phyloP scores from a whole-genome alignment of 2,888 invertebrate species.

The Melanchra persicariae region DNA sequence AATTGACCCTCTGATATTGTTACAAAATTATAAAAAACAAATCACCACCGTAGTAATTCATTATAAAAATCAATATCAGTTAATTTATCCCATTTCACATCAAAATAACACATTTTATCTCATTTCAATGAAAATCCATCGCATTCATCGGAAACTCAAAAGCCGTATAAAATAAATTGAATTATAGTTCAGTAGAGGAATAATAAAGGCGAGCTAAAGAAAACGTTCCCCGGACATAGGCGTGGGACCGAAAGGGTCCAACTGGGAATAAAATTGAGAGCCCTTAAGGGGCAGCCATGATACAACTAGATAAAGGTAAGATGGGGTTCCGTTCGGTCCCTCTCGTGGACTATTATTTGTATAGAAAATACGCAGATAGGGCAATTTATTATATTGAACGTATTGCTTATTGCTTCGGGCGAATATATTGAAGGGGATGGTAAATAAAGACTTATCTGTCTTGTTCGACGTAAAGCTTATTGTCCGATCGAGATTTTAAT shows the following conservation, averaged over 20 bases:
- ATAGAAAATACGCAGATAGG: constrained; percentile 44
- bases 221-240: constrained; percentile 60
- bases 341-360: constrained; percentile 54
- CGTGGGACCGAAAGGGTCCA: constrained; percentile 61
- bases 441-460: constrained; percentile 40
- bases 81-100: neutral
- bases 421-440: constrained; percentile 30
- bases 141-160: constrained; percentile 10
- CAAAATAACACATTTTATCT: neutral
- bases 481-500: neutral
- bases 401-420: constrained; percentile 53
- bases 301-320: constrained; percentile 67
- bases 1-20: too few species aligned
- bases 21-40: too few species aligned
- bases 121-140: neutral
- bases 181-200: constrained; percentile 63
- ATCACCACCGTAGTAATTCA: too few species aligned
- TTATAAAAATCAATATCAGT: neutral
- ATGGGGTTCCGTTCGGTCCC: constrained; percentile 50
- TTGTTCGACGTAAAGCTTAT: constrained; percentile 16
- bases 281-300: constrained; percentile 63
- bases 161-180: constrained; percentile 33
- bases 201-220: constrained; percentile 67
- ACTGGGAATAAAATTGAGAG: constrained; percentile 74
- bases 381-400: constrained; percentile 62